phyloP scores from a whole-genome alignment of 2,888 invertebrate species.

The Parnassius orleans region DNA sequence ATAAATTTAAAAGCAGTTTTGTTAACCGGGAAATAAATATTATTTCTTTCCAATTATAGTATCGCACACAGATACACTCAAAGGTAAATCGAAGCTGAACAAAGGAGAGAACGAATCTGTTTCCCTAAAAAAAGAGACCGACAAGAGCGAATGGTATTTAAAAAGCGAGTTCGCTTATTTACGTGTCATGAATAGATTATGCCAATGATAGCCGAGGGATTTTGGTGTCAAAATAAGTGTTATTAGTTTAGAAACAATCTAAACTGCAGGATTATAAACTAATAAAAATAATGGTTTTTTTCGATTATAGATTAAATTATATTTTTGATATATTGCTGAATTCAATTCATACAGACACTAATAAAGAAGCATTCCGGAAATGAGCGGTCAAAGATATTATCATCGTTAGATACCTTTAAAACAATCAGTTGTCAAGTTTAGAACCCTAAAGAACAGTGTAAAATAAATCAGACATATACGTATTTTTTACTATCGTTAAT shows the following conservation, averaged over 20 bases:
- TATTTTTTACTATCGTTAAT: slow-evolving; percentile 76
- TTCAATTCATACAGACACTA: too few relatives aligned
- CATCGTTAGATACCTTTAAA: not conserved
- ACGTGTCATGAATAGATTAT: not conserved
- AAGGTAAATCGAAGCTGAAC: slow-evolving; percentile 31
- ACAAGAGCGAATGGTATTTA: not conserved
- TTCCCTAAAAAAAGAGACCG: slow-evolving; percentile 41
- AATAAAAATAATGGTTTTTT: not conserved
- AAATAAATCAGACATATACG: slow-evolving; percentile 69
- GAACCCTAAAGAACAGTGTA: slow-evolving; percentile 49
- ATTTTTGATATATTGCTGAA: too few relatives aligned
- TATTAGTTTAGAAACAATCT: not conserved
- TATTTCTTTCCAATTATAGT: slow-evolving; percentile 9
- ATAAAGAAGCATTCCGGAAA: not conserved
- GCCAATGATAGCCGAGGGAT: not conserved
- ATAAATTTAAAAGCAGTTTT: not conserved
- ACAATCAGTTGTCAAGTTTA: slow-evolving; percentile 2
- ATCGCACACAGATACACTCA: slow-evolving; percentile 24
- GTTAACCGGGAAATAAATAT: not conserved
- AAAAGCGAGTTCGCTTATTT: not conserved
- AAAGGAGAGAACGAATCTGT: slow-evolving; percentile 43
- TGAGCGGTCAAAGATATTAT: too few relatives aligned
- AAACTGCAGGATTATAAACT: not conserved
- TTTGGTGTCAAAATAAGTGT: not conserved
- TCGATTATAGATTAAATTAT: not conserved